Base-by-base conservation (phyloP, 2,888 invertebrate genomes). In the Nomada lathburiana region DNA sequence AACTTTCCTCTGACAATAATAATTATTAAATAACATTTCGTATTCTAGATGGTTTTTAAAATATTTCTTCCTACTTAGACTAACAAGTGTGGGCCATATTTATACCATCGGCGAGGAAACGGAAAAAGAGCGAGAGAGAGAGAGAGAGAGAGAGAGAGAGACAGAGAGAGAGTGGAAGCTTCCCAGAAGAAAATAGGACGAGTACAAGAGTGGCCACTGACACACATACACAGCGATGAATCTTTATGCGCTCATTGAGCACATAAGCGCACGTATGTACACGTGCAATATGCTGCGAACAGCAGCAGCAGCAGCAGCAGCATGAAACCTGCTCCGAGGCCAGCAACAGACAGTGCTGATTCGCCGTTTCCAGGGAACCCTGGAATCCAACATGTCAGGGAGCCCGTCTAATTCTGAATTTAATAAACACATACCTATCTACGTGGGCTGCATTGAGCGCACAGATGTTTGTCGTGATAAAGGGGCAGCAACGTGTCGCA, bases 361-460 rank as follows among this genome's bases (percentile, higher is more conserved):
- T 84, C 82, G 79, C 68, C 77, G 70, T 77, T 86, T 75, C 84
- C 72, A 59, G 80, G 69, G 53, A 84, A 81, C 81, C 79, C 71
- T 77, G 90, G 88, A 89, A 91, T 91, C 84, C 85, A 76, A 80
- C 84, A 77, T 85, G 84, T 79, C 86, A 76, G 82, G 67, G 78
- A 64, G 80, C 80, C 73, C 85, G 81, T 86, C 86, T 86, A 90
- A 90, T 90, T 90, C 86, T 88, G 88, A 91, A 90, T 91, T 91
- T 91, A 91, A 91, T 91, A 91, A 90, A 89, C 90, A 89, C 90
- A 91, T 91, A 90, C 88, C 91, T 85, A 80, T 82, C 86, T 69
- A 62, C 76, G 74, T 70, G 76, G 59, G 26, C 63, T 47, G 71
- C 63, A 81, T 75, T 42, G 62, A 18, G 50, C 26, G 76, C 72